phyloP scores from a whole-genome alignment of 2,888 invertebrate genomes.

The Lottia scabra region DNA sequence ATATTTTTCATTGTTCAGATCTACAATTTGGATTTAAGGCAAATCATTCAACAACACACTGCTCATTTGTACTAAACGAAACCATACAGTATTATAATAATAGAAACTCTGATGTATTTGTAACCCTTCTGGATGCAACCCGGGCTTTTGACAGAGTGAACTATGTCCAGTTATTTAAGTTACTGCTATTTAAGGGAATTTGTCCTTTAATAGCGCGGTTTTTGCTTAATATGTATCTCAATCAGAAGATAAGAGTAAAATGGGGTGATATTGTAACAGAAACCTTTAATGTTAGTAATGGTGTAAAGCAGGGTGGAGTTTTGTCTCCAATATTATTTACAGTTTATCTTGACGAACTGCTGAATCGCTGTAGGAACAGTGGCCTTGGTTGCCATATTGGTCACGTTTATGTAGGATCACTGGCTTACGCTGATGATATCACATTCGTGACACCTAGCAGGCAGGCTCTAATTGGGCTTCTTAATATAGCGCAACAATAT shows the following conservation, averaged over 20 bases:
- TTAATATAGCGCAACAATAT: neutral
- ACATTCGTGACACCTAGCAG: neutral
- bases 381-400: constrained; percentile 4
- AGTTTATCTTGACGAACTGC: constrained; percentile 12
- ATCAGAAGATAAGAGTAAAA: neutral
- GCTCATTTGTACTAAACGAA: neutral
- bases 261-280: neutral
- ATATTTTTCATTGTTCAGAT: too few relatives aligned
- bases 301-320: constrained; percentile 15
- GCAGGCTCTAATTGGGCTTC: neutral
- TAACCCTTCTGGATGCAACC: neutral
- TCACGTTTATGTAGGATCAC: constrained; percentile 6
- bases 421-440: constrained; percentile 27
- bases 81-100: neutral
- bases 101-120: neutral
- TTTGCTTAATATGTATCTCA: neutral
- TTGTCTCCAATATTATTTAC: constrained; percentile 15
- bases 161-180: neutral
- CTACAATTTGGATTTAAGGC: neutral
- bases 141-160: neutral
- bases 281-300: constrained; percentile 13
- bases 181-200: neutral
- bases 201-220: neutral
- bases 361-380: constrained; percentile 10
- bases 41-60: too few relatives aligned